Percentiles rank a stretch among this genome's conserved stretches.
Evolutionary conservation across 1,140 invertebrate species (phyloP).

Genomic region (Eriosoma lanigerum): DNA sequence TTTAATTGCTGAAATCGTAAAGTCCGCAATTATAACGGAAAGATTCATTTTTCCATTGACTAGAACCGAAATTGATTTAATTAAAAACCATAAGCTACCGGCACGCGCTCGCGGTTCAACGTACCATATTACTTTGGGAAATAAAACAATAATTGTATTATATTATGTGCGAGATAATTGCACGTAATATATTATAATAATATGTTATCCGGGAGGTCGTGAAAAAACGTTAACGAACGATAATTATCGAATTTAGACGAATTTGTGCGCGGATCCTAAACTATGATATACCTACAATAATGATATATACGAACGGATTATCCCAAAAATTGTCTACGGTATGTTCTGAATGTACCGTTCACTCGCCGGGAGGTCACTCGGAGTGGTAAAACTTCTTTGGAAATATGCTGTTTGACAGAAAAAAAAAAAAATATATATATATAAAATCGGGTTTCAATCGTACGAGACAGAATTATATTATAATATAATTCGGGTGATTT

Average conservation of each 20-base stretch:
- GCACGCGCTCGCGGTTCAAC: not conserved
- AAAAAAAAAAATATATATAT: too few species aligned
- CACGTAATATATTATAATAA: conserved; percentile 6
- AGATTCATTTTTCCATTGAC: not conserved
- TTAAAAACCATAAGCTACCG: conserved; percentile 18
- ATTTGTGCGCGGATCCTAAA: not conserved
- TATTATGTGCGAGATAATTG: not conserved
- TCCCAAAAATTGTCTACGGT: conserved; percentile 18
- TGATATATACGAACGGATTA: conserved; percentile 11
- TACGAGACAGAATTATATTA: not conserved
- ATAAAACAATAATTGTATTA: too few species aligned
- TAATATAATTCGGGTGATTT: not conserved
- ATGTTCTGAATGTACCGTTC: conserved; percentile 46
- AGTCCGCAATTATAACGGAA: conserved; percentile 11
- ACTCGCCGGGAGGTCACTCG: conserved; percentile 38
- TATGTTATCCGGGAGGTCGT: too few species aligned
- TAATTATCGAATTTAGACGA: not conserved
- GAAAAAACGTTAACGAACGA: not conserved
- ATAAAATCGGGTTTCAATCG: conserved; percentile 34
- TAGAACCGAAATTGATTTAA: not conserved
- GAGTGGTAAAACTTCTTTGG: conserved; percentile 40
- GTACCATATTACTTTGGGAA: not conserved
- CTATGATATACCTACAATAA: too few species aligned
- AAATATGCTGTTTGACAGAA: conserved; percentile 4
- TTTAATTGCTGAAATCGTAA: conserved; percentile 26